Evolutionary conservation across 1,140 invertebrate genomes (phyloP).

Genomic region (Drosophila kurseongensis): DNA sequence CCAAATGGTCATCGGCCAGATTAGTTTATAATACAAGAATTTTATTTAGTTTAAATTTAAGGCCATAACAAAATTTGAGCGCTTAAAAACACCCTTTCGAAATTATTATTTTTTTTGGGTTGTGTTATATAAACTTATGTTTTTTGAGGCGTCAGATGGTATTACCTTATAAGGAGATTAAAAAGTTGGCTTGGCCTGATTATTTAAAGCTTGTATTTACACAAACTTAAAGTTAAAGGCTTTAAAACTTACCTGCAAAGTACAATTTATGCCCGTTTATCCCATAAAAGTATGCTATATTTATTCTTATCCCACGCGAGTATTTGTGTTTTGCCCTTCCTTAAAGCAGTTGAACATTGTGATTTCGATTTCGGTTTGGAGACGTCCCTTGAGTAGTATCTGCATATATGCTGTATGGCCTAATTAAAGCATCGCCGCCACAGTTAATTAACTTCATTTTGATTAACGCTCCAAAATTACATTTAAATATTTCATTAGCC

Average conservation of each 20-base stretch:
- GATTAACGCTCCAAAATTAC: conserved; percentile 66
- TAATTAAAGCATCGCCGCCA: conserved; percentile 65
- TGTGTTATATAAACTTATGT: too few relatives aligned
- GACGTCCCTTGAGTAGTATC: background rate
- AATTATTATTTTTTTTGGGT: too few relatives aligned
- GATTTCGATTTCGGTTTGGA: background rate
- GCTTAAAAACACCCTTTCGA: too few relatives aligned
- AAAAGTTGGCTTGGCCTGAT: background rate
- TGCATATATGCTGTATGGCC: conserved; percentile 36
- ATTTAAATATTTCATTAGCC: conserved; percentile 76
- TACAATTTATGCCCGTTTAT: conserved; percentile 6
- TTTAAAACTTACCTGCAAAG: too few relatives aligned
- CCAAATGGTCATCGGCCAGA: background rate
- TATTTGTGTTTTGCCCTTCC: background rate
- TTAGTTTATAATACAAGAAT: background rate
- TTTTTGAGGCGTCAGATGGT: too few relatives aligned
- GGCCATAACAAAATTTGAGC: too few relatives aligned
- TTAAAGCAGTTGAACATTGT: background rate
- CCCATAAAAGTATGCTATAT: conserved; percentile 42
- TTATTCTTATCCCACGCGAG: conserved; percentile 1
- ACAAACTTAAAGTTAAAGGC: too few relatives aligned
- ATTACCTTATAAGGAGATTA: background rate
- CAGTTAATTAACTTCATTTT: conserved; percentile 74
- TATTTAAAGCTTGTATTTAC: background rate
- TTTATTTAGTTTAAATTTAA: background rate